Conservation (phyloP, 2,888 invertebrate species). For the Sphaerophoria taeniata region DNA sequence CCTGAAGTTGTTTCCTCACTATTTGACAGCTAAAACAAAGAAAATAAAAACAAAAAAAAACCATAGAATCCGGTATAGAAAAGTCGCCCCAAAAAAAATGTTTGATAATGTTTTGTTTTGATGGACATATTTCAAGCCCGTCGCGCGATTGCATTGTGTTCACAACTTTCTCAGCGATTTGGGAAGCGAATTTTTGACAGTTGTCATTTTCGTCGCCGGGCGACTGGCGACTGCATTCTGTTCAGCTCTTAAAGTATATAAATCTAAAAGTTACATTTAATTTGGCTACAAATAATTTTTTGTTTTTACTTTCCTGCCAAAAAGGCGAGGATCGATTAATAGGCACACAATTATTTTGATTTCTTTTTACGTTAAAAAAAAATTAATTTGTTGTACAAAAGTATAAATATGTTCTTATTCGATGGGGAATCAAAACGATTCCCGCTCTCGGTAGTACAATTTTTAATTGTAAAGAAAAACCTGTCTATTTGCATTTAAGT, state of each 20-base stretch:
- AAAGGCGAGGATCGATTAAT: conserved; percentile 53
- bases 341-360: conserved; percentile 67
- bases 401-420: conserved; percentile 24
- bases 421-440: conserved; percentile 17
- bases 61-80: no score
- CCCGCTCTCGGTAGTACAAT: conserved; percentile 2
- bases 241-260: conserved; percentile 25
- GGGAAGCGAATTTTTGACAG: no score
- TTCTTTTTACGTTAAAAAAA: conserved; percentile 15
- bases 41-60: no score
- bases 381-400: conserved; percentile 34
- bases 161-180: no score
- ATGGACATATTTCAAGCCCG: no score
- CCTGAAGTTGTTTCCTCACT: no score
- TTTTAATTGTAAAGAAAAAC: neutral
- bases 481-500: conserved; percentile 6
- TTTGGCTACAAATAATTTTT: conserved; percentile 69
- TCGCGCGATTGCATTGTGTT: no score
- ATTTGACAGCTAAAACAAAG: no score
- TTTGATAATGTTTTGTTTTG: no score
- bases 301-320: conserved; percentile 58
- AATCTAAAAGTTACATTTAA: conserved; percentile 62
- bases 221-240: no score
- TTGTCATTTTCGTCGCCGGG: no score
- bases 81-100: no score